Evolutionary conservation across 2,888 invertebrate genomes (phyloP), one percentile per base, ranked within the genome.

Genomic region (Encarsia formosa): DNA sequence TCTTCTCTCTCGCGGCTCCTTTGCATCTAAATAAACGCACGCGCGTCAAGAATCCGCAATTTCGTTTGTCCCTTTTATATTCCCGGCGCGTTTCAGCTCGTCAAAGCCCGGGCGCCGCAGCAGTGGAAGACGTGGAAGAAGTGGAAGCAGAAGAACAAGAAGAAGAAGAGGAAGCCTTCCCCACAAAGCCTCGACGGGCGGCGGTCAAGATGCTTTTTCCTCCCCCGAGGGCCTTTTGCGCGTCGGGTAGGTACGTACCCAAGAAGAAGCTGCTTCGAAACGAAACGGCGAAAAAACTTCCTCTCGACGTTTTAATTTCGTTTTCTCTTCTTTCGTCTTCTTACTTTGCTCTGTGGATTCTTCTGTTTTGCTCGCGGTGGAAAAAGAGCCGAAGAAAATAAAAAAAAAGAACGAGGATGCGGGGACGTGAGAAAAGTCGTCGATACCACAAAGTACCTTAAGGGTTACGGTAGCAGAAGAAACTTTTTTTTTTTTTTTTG

Each of bases 231-330:
- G n/a, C n/a, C n/a, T n/a, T n/a, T n/a, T n/a, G n/a, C n/a, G n/a
- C n/a, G n/a, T n/a, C n/a, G n/a, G n/a, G n/a, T n/a, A n/a, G n/a
- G n/a, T n/a, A n/a, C n/a, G 29, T 29, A 9, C 8, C 8, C 29
- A 29, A 29, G 29, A 29, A 29, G 29, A 29, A 29, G 29, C 29
- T 29, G 8, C 8, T 13, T 13, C 13, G 8, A 8, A 9, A 29
- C 29, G 19, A 19, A 11, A 20, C 15, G 22, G 64, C 38, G 20
- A 38, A 35, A 58, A 54, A 56, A 58, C 56, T 52, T 53, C 51
- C 38, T 40, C 43, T n/a, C 59, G 63, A 65, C 64, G 65, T 67
- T 70, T 70, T 67, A 69, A 70, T 70, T 70, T 69, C 67, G 67
- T 69, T 68, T 68, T 61, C 57, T 59, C 55, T 55, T 54, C 46